Conservation (phyloP, 2,888 invertebrate species). For the Pterostichus niger region DNA sequence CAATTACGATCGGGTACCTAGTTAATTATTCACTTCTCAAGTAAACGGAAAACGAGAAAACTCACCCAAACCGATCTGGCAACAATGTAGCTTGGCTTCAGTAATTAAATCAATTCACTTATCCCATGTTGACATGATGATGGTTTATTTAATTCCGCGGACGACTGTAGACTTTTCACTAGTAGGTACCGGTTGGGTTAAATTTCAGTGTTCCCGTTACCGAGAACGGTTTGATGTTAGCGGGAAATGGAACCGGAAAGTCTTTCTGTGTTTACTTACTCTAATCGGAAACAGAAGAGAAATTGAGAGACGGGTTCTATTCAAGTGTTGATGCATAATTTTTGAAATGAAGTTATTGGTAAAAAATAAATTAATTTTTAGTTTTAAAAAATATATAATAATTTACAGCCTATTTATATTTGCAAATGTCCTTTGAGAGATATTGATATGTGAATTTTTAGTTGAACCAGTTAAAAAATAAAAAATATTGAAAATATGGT, state of each 20-base stretch:
- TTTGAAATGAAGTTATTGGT: not conserved
- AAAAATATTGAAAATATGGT: too few relatives aligned
- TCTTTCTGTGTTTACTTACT: not conserved
- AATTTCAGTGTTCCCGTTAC: not conserved
- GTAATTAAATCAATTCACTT: slow-evolving; percentile 59
- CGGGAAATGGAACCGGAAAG: not conserved
- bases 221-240: not conserved
- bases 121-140: slow-evolving; percentile 56
- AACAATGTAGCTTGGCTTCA: slow-evolving; percentile 21
- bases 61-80: slow-evolving; percentile 6
- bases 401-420: too few relatives aligned
- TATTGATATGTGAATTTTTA: too few relatives aligned
- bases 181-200: not conserved
- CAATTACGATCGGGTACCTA: slow-evolving; percentile 21
- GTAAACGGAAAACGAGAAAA: slow-evolving; percentile 34
- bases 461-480: too few relatives aligned
- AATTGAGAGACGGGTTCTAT: not conserved
- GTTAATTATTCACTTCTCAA: slow-evolving; percentile 58
- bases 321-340: not conserved
- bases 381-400: too few relatives aligned
- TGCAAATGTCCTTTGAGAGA: too few relatives aligned
- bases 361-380: too few relatives aligned
- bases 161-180: slow-evolving; percentile 24
- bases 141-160: slow-evolving; percentile 61
- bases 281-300: not conserved